A percentile compares a stretch with the other conserved stretches of the same genome.
phyloP scores from a whole-genome alignment of 2,113 vertebrate genomes.

The Spea bombifrons region DNA sequence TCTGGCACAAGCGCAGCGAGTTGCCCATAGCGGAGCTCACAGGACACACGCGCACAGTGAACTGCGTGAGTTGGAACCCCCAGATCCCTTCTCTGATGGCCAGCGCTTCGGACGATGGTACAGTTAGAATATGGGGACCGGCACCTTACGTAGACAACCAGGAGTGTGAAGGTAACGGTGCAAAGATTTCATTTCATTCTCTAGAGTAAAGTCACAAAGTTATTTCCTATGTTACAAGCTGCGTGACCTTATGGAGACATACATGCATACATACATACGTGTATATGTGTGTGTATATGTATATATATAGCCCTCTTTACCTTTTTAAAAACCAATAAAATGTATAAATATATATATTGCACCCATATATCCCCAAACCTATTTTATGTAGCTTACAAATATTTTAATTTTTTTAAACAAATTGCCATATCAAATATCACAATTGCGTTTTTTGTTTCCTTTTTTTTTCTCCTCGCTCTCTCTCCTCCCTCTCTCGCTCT shows the following conservation, averaged over 20 bases:
- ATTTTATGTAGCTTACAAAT: background rate
- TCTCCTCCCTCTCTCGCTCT: too few species aligned
- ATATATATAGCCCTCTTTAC: too few species aligned
- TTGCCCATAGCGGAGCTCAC: slow-evolving; percentile 94
- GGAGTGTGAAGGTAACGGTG: slow-evolving; percentile 79
- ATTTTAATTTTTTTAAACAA: background rate
- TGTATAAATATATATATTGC: too few species aligned
- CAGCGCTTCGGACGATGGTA: slow-evolving; percentile 95
- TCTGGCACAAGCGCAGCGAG: slow-evolving; percentile 96
- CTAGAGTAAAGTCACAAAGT: too few species aligned
- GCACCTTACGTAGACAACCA: slow-evolving; percentile 88
- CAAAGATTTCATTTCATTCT: background rate
- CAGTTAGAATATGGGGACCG: slow-evolving; percentile 95
- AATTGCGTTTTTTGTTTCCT: background rate
- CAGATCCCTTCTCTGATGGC: slow-evolving; percentile 89
- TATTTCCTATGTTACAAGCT: too few species aligned
- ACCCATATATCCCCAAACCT: too few species aligned
- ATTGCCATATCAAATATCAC: background rate
- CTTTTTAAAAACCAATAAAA: too few species aligned
- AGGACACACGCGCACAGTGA: slow-evolving; percentile 93
- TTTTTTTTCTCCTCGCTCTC: background rate
- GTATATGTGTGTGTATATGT: too few species aligned
- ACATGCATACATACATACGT: too few species aligned
- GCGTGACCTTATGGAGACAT: too few species aligned
- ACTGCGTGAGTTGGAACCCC: slow-evolving; percentile 98